These are phyloP conservation scores for Luperina testacea DNA, from an alignment of 2,888 invertebrate species.

Conservation along the genomic window DNA sequence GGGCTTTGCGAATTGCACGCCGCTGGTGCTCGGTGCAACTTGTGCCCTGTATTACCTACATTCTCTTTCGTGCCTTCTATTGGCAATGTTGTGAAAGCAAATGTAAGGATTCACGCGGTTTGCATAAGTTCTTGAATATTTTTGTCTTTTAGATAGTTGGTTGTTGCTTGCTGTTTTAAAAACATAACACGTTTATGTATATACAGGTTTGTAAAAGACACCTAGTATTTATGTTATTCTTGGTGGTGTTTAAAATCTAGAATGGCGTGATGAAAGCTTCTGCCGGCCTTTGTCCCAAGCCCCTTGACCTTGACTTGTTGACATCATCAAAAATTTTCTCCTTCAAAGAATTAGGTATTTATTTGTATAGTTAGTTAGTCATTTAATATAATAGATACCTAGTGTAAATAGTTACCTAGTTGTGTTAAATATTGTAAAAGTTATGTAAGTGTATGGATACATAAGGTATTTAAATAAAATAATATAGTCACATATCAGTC, in stretches of 20 bases:
- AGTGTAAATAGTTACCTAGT: background rate
- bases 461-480: background rate
- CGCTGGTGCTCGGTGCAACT: constrained; percentile 73
- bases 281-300: background rate
- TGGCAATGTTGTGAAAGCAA: constrained; percentile 55
- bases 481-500: background rate
- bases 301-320: background rate
- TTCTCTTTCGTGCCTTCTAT: constrained; percentile 66
- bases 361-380: background rate
- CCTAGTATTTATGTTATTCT: background rate
- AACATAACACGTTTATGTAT: background rate
- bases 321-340: background rate
- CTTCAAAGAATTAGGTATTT: background rate
- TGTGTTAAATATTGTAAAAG: too few relatives aligned
- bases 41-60: constrained; percentile 78
- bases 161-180: constrained; percentile 14
- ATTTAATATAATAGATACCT: background rate
- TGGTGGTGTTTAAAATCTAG: background rate
- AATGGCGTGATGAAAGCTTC: background rate
- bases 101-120: constrained; percentile 51
- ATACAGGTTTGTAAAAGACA: background rate
- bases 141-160: background rate
- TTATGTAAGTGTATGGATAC: background rate
- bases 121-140: constrained; percentile 50
- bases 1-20: constrained; percentile 83